These are phyloP conservation scores for Muscidifurax raptorellus DNA, from an alignment of 1,140 invertebrate genomes.

Conservation along the genomic window DNA sequence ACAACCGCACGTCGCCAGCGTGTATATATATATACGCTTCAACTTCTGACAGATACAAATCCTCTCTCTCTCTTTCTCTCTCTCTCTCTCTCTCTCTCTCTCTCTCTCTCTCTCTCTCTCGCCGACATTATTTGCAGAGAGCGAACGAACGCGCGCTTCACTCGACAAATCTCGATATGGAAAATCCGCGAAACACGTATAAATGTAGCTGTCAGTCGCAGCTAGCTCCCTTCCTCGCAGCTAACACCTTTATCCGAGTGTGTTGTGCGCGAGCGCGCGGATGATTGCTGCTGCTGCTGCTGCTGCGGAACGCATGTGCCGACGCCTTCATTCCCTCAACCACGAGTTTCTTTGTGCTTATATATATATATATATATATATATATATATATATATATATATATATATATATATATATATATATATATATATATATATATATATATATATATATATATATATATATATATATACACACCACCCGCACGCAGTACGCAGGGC, in stretches of 20 bases:
- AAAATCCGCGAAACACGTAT: conserved; percentile 72
- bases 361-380: no score
- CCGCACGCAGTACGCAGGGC: neutral
- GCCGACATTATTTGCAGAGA: no score
- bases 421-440: no score
- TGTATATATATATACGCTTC: conserved; percentile 54
- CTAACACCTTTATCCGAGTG: conserved; percentile 59
- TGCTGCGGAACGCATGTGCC: neutral
- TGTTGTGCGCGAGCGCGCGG: neutral
- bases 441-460: no score
- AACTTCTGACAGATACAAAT: conserved; percentile 72
- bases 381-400: no score
- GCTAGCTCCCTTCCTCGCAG: conserved; percentile 48
- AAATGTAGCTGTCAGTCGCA: conserved; percentile 73
- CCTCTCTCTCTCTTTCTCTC: conserved; percentile 53
- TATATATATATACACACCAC: no score
- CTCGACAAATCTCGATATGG: conserved; percentile 73
- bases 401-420: no score
- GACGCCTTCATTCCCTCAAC: neutral
- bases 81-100: conserved; percentile 51
- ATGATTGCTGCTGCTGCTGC: conserved; percentile 13
- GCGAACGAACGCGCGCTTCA: conserved; percentile 56
- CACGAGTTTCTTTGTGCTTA: neutral
- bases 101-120: conserved; percentile 51
- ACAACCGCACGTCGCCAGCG: no score